These are phyloP conservation scores for Drosophila stalkeri DNA, from an alignment of 2,888 invertebrate genomes.

Conservation along the genomic window DNA sequence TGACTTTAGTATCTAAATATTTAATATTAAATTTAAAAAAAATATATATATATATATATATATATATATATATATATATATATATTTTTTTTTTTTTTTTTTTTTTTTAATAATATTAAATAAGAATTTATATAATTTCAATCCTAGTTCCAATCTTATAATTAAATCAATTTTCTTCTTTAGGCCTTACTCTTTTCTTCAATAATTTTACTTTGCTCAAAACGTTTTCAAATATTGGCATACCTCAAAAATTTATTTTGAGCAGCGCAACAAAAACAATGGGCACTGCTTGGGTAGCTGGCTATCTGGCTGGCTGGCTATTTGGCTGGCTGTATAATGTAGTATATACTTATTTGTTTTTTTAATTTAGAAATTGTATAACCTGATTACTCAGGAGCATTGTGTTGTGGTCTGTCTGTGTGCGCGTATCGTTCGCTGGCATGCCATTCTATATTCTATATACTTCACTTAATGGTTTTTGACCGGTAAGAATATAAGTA, in stretches of 20 bases:
- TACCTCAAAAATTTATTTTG: constrained; percentile 8
- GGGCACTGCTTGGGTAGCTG: constrained; percentile 10
- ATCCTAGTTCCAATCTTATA: too few species aligned
- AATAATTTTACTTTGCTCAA: neutral
- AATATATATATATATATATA: too few species aligned
- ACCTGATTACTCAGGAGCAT: constrained; percentile 64
- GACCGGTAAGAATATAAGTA: constrained; percentile 16
- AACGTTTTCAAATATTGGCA: constrained; percentile 1
- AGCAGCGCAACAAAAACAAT: constrained; percentile 5
- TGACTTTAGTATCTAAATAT: too few species aligned
- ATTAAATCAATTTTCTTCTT: neutral
- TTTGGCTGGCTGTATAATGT: constrained; percentile 18
- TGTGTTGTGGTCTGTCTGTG: constrained; percentile 4
- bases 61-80: too few species aligned
- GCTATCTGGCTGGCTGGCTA: constrained; percentile 17
- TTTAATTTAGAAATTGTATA: constrained; percentile 74
- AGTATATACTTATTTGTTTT: constrained; percentile 53
- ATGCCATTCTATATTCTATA: constrained; percentile 12
- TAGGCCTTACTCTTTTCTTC: neutral
- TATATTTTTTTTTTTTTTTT: too few species aligned
- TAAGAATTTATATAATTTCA: too few species aligned
- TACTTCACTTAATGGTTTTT: constrained; percentile 52
- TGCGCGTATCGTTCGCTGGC: constrained; percentile 4
- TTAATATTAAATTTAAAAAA: too few species aligned
- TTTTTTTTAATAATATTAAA: too few species aligned